Conservation (phyloP, 1,140 invertebrate species). For the Orchesella cincta region DNA sequence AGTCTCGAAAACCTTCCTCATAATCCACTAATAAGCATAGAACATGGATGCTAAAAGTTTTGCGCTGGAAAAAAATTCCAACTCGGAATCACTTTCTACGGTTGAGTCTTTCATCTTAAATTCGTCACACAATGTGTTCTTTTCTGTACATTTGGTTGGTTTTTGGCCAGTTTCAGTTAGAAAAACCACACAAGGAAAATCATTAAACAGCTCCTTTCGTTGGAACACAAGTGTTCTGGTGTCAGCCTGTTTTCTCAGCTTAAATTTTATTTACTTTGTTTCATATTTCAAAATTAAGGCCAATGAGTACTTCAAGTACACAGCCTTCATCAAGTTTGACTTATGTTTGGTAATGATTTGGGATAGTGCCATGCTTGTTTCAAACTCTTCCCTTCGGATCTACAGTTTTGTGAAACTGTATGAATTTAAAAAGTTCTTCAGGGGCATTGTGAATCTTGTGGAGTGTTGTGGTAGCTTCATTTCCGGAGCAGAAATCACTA, state of each 20-base stretch:
- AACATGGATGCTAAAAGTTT: neutral
- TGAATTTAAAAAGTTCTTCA: neutral
- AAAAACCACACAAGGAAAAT: neutral
- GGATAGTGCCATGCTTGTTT: neutral
- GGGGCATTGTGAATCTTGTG: neutral
- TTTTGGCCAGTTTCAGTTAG: neutral
- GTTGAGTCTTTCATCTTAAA: neutral
- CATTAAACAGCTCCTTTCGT: neutral
- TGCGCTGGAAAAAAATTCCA: neutral
- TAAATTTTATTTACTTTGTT: neutral
- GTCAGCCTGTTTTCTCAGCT: neutral
- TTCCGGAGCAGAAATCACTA: neutral
- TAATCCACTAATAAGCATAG: no score
- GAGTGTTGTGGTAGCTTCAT: neutral
- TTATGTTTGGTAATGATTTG: neutral
- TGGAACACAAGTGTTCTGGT: neutral
- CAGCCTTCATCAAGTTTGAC: neutral
- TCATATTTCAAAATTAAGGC: neutral
- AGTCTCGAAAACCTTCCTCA: no score
- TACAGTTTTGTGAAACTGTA: neutral
- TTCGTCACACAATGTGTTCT: neutral
- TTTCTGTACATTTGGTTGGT: neutral
- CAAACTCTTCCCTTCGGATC: neutral
- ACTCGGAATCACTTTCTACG: neutral
- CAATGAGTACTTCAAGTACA: neutral